phyloP scores from a whole-genome alignment of 2,797 vertebrate species.

The Morus bassanus region DNA sequence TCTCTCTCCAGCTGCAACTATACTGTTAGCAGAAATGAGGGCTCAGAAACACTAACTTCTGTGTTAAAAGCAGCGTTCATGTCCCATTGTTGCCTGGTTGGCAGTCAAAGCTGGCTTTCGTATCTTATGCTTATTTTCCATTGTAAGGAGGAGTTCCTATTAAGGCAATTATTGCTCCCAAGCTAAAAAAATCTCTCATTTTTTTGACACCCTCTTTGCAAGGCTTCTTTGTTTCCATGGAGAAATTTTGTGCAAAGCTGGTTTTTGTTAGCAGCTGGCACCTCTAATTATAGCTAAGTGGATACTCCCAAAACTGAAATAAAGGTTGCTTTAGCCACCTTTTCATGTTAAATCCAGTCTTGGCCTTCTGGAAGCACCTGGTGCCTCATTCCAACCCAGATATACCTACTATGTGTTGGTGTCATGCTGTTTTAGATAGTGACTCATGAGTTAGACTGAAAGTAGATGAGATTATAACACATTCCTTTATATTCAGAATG shows the following conservation, averaged over 20 bases:
- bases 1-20: neutral
- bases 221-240: conserved; percentile 40
- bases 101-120: neutral
- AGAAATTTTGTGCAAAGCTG: conserved; percentile 4
- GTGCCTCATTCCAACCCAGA: neutral
- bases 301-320: conserved; percentile 40
- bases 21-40: neutral
- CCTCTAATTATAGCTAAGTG: conserved; percentile 28
- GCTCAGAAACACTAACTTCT: neutral
- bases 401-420: neutral
- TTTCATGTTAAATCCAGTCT: conserved; percentile 16
- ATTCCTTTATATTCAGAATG: neutral
- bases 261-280: conserved; percentile 21
- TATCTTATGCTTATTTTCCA: neutral
- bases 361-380: conserved; percentile 14
- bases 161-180: neutral
- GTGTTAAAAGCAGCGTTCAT: neutral
- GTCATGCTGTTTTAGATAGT: neutral
- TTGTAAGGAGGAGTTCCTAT: neutral
- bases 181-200: neutral
- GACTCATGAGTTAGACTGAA: neutral
- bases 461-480: neutral
- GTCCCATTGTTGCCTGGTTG: neutral
- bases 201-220: conserved; percentile 25
- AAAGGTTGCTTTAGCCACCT: conserved; percentile 13